phyloP scores from a whole-genome alignment of 2,888 invertebrate genomes.

The Aporophyla lueneburgensis region DNA sequence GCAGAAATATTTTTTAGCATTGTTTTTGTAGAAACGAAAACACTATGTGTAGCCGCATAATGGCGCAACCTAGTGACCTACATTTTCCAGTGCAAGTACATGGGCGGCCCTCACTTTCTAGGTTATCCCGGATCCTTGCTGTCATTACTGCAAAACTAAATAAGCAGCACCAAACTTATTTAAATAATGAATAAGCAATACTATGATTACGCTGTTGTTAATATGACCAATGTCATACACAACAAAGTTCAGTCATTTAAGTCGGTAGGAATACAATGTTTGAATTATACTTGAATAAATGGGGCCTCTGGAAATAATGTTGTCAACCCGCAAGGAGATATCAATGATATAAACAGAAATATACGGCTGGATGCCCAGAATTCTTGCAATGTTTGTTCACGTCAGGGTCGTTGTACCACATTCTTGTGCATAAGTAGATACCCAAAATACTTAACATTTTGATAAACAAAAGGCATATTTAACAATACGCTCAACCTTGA shows the following conservation, averaged over 20 bases:
- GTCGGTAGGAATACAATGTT: constrained; percentile 28
- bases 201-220: background rate
- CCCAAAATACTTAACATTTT: constrained; percentile 43
- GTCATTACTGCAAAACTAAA: constrained; percentile 24
- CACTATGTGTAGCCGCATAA: constrained; percentile 54
- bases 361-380: constrained; percentile 58
- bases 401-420: constrained; percentile 49
- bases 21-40: constrained; percentile 24
- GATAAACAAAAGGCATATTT: constrained; percentile 41
- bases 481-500: constrained; percentile 35
- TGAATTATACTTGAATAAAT: constrained; percentile 32
- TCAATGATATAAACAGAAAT: constrained; percentile 65
- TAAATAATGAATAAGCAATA: constrained; percentile 15
- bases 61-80: constrained; percentile 73
- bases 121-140: constrained; percentile 45
- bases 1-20: background rate
- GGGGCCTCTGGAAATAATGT: constrained; percentile 45
- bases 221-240: constrained; percentile 7
- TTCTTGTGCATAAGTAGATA: constrained; percentile 25
- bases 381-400: constrained; percentile 54
- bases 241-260: constrained; percentile 17
- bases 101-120: constrained; percentile 56
- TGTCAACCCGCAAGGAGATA: constrained; percentile 58
- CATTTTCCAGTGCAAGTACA: constrained; percentile 64
- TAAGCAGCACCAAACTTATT: background rate